Evolutionary conservation across 1,140 invertebrate genomes (phyloP).

Genomic region (Drosophila nigromelanica): DNA sequence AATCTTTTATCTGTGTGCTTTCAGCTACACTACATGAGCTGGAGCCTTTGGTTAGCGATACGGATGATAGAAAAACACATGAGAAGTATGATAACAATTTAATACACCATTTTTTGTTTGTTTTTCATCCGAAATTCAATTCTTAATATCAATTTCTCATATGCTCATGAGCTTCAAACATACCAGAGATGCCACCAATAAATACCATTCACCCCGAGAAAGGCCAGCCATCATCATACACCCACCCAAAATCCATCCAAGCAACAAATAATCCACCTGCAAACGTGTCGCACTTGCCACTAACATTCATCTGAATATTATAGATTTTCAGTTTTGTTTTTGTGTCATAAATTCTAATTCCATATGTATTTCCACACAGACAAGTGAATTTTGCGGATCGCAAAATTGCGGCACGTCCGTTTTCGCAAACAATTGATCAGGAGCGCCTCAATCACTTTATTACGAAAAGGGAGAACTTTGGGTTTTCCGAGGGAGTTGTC

Average conservation of each 20-base stretch:
- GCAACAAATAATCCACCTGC: constrained; percentile 29
- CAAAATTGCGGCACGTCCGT: constrained; percentile 86
- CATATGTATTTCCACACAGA: constrained; percentile 50
- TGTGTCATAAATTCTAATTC: constrained; percentile 21
- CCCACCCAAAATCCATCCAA: constrained; percentile 32
- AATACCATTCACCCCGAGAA: neutral
- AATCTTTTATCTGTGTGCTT: constrained; percentile 78
- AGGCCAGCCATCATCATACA: constrained; percentile 18
- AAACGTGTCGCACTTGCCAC: constrained; percentile 38
- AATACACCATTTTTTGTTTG: constrained; percentile 13
- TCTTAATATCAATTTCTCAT: constrained; percentile 27
- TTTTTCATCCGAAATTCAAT: constrained; percentile 36
- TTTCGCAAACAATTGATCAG: constrained; percentile 90
- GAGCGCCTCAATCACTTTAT: constrained; percentile 86
- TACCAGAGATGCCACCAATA: constrained; percentile 24
- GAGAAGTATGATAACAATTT: constrained; percentile 80
- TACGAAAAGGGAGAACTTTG: constrained; percentile 83
- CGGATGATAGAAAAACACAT: constrained; percentile 85
- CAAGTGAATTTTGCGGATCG: constrained; percentile 81
- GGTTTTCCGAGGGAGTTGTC: constrained; percentile 66
- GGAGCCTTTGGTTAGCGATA: constrained; percentile 91
- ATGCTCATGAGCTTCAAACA: constrained; percentile 60
- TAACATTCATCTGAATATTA: constrained; percentile 30
- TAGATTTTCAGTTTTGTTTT: neutral
- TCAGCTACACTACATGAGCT: constrained; percentile 86